phyloP scores from a whole-genome alignment of 2,113 vertebrate genomes.

The Halcyon senegalensis region DNA sequence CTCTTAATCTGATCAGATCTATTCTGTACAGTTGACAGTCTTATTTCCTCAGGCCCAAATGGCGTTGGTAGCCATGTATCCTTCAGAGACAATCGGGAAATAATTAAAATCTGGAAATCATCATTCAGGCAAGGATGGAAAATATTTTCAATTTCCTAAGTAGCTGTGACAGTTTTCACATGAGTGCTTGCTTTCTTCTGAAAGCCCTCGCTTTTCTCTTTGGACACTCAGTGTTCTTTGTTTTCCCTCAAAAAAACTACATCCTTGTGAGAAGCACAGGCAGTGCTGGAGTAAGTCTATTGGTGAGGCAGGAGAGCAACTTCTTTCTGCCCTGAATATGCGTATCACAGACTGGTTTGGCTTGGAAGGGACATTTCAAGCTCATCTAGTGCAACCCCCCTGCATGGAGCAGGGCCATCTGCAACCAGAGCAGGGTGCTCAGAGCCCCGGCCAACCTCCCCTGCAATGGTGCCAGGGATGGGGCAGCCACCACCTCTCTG shows the following conservation, averaged over 20 bases:
- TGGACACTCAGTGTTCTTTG: background rate
- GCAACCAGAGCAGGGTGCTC: background rate
- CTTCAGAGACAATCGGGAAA: background rate
- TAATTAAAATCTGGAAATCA: slow-evolving; percentile 41
- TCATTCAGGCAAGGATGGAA: slow-evolving; percentile 19
- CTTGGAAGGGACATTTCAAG: background rate
- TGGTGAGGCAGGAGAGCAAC: background rate
- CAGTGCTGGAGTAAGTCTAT: accelerated
- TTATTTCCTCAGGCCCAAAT: background rate
- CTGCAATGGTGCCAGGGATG: background rate
- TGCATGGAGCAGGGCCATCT: background rate
- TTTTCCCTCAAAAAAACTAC: background rate
- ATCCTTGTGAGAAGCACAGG: background rate
- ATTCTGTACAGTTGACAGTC: background rate
- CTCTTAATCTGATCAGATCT: slow-evolving; percentile 18
- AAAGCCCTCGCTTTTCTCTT: background rate
- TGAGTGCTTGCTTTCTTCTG: slow-evolving; percentile 23
- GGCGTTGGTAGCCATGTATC: background rate
- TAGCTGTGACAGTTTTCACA: background rate
- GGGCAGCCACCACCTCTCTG: background rate
- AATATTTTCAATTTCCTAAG: slow-evolving; percentile 39
- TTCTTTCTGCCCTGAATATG: background rate
- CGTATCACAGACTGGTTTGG: background rate
- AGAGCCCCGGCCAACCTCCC: background rate
- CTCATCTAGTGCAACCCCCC: background rate